Evolutionary conservation across 2,888 invertebrate species (phyloP), one percentile per base, ranked within the genome.

Genomic region (Mesorhabditis belari): DNA sequence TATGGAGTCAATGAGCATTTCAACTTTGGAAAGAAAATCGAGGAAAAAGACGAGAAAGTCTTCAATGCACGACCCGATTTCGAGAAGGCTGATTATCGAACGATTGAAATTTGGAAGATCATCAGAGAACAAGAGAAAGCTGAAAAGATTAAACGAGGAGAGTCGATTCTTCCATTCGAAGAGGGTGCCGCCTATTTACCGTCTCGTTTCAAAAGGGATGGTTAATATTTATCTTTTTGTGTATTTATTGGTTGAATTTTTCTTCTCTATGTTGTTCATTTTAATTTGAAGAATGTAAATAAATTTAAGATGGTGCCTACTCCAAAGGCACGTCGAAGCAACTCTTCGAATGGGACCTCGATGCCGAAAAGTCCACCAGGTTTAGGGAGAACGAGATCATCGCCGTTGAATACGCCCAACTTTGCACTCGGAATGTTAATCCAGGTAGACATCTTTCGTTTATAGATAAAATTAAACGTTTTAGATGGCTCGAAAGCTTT

Each of bases 81-180:
- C 62, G 77, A 78, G 49, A 79, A 79, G 66, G 79, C 75, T 19
- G 77, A 77, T 50, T 77, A 75, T 74, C 71, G 76, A 29, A 73
- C 77, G 49, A 75, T 77, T 61, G 79, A 77, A 58, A 66, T 78
- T 44, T 79, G 78, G 76, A 78, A 79, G 61, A 68, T 72, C 49
- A 66, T 77, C 55, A 67, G 79, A 52, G 77, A 79, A 56, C 60
- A 66, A n/a, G 77, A 79, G 49, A 71, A 71, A 49, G 69, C 70
- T 4, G 73, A 71, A 49, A 75, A 79, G 50, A 35, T 35, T 17
- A 35, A 35, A 35, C 35, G 35, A 12, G 35, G 35, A 12, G 71
- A 73, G 19, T 6, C 50, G 6, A 19, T 17, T 5, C 12, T 21
- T 6, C n/a, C 50, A 50, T 50, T 50, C 50, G 50, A 50, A 21